phyloP scores from a whole-genome alignment of 1,140 invertebrate genomes.

The Meloidogyne floridensis region DNA sequence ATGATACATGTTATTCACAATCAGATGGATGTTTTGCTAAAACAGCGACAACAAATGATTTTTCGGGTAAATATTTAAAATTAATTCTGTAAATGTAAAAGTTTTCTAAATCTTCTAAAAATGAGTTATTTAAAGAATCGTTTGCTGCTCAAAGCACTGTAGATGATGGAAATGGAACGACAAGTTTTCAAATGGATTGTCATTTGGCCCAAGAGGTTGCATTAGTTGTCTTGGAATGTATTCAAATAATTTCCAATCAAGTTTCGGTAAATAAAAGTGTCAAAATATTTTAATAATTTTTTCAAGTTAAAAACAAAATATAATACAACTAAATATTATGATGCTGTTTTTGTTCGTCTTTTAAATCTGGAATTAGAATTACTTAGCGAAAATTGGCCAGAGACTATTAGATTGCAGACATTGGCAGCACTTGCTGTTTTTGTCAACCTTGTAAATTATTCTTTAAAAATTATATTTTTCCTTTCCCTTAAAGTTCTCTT shows the following conservation, averaged over 20 bases:
- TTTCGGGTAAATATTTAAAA: not conserved
- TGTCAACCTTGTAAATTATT: conserved; percentile 81
- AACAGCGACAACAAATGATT: not conserved
- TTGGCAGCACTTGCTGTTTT: conserved; percentile 86
- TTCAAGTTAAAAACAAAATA: conserved; percentile 25
- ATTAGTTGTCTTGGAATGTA: conserved; percentile 80
- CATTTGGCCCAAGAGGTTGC: conserved; percentile 87
- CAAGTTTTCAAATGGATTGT: conserved; percentile 49
- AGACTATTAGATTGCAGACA: conserved; percentile 82
- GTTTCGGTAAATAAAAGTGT: conserved; percentile 70
- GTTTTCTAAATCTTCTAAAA: too few species aligned
- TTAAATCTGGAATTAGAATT: conserved; percentile 82
- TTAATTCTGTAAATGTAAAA: not conserved
- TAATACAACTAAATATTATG: conserved; percentile 71
- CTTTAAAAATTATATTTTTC: conserved; percentile 60
- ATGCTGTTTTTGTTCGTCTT: conserved; percentile 78
- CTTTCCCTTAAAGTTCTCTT: conserved; percentile 31
- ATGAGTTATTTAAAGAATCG: not conserved
- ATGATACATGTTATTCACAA: not conserved
- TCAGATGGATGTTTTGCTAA: not conserved
- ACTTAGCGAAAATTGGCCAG: conserved; percentile 84
- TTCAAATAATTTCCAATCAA: conserved; percentile 81
- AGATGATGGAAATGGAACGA: conserved; percentile 6
- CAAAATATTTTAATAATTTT: not conserved
- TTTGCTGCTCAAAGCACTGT: not conserved